Conservation (phyloP, 2,888 invertebrate genomes). For the Tiliacea aurago region DNA sequence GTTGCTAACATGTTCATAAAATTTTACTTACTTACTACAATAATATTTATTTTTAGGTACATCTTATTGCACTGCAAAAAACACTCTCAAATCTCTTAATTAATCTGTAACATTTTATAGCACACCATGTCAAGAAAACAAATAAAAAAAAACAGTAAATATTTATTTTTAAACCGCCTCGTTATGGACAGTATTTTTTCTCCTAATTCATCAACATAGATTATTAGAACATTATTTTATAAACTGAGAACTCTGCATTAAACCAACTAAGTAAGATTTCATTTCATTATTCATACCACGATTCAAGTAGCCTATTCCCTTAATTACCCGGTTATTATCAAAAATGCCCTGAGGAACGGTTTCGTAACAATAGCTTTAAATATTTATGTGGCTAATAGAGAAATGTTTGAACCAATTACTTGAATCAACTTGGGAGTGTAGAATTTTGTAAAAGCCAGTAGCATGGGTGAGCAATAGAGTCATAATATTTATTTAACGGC, state of each 20-base stretch:
- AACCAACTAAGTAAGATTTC: conserved; percentile 3
- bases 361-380: conserved; percentile 80
- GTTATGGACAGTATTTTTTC: background rate
- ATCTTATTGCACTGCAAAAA: background rate
- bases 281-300: conserved; percentile 44
- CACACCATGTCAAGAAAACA: background rate
- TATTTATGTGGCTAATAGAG: conserved; percentile 80
- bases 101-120: background rate
- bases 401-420: conserved; percentile 81
- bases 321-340: conserved; percentile 72
- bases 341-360: conserved; percentile 71
- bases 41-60: background rate
- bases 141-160: background rate
- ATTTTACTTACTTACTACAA: background rate
- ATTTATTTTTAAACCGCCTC: background rate
- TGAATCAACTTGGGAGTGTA: conserved; percentile 67
- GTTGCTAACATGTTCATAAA: background rate
- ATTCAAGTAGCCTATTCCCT: conserved; percentile 35
- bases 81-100: background rate
- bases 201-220: background rate
- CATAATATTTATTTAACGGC: background rate
- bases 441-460: background rate
- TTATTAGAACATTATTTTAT: background rate
- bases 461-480: background rate
- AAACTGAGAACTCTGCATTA: background rate